Percentiles rank a stretch among this genome's conserved stretches.
Evolutionary conservation across 2,113 vertebrate species (phyloP).

Genomic region (Erinaceus europaeus): DNA sequence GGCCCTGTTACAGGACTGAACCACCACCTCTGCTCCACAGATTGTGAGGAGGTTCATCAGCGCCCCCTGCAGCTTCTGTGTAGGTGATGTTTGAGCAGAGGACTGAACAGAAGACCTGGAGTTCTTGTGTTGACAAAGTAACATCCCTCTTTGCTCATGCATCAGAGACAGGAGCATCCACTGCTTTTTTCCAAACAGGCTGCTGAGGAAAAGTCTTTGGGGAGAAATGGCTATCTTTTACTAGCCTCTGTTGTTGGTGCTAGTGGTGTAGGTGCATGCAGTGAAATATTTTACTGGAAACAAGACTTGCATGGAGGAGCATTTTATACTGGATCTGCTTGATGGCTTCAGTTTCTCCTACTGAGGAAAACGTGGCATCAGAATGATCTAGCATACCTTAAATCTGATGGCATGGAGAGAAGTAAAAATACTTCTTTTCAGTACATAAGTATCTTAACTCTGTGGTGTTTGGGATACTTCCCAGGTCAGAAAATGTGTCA

Average conservation of each 20-base stretch:
- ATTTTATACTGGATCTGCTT: not conserved
- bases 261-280: not conserved
- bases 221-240: not conserved
- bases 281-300: conserved; percentile 10
- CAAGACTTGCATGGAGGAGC: not conserved
- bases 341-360: not conserved
- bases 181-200: not conserved
- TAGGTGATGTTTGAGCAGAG: too few species aligned
- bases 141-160: not conserved
- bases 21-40: not conserved
- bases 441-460: not conserved
- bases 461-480: not conserved
- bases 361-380: not conserved
- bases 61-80: not conserved
- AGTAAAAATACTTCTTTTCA: not conserved
- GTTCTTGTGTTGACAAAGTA: too few species aligned
- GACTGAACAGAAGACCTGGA: too few species aligned
- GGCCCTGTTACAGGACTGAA: not conserved
- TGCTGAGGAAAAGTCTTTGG: not conserved
- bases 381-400: not conserved
- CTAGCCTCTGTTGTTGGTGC: not conserved
- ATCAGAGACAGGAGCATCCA: not conserved
- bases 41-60: not conserved
- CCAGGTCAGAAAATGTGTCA: not conserved
- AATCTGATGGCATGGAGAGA: not conserved